Evolutionary conservation across 2,888 invertebrate genomes (phyloP).

Genomic region (Synanthedon formicaeformis): DNA sequence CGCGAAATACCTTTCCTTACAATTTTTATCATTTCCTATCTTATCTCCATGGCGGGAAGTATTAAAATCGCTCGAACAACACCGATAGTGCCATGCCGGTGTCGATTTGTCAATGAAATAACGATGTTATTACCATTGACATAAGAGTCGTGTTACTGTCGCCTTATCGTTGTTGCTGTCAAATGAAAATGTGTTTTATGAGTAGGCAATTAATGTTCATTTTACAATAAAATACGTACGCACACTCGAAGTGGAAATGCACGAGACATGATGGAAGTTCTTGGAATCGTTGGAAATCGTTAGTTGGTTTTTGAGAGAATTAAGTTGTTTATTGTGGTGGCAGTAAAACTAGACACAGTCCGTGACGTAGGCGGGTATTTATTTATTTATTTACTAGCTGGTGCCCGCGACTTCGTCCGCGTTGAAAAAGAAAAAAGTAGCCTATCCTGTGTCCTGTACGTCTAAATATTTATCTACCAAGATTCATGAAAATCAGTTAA

Average conservation of each 20-base stretch:
- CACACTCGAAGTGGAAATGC: conserved; percentile 20
- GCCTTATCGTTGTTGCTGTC: neutral
- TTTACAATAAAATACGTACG: no score
- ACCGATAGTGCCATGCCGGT: neutral
- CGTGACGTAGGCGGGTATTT: neutral
- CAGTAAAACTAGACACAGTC: conserved; percentile 23
- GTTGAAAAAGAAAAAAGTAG: no score
- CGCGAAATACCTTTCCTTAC: conserved; percentile 47
- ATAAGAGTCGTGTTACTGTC: neutral
- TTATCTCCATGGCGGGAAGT: neutral
- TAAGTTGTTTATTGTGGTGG: conserved; percentile 49
- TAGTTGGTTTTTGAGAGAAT: conserved; percentile 37
- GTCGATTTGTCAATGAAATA: neutral
- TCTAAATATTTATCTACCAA: no score
- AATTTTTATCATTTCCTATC: neutral
- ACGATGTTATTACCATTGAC: neutral
- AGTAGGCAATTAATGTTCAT: no score
- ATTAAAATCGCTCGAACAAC: neutral
- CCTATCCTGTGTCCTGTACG: no score
- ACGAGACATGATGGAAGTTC: conserved; percentile 49
- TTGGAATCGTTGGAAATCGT: conserved; percentile 28
- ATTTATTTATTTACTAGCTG: no score
- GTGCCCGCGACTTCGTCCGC: no score
- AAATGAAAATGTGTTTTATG: neutral
- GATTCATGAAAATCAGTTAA: no score